These are phyloP conservation scores for Turdus rufiventris DNA, from an alignment of 2,113 vertebrate genomes.

Conservation along the genomic window DNA sequence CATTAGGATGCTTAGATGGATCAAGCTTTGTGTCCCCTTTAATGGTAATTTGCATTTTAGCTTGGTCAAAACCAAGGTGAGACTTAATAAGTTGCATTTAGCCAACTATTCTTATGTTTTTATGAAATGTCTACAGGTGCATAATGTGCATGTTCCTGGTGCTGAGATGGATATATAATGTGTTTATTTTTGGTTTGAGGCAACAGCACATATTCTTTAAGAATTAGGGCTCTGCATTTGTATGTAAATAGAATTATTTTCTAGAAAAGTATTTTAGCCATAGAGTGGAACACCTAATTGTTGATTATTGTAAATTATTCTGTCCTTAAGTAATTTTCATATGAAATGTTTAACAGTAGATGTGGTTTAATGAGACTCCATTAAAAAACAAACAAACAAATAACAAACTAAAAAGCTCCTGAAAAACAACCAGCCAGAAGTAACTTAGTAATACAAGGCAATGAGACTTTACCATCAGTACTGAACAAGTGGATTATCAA, in stretches of 20 bases:
- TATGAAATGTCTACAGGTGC: neutral
- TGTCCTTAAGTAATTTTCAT: neutral
- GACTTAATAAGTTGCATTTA: neutral
- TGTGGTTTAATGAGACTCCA: neutral
- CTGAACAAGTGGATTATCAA: neutral
- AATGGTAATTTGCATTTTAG: neutral
- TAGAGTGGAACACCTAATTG: neutral
- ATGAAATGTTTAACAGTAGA: neutral
- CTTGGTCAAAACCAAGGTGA: neutral
- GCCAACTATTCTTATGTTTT: neutral
- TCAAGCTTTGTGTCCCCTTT: neutral
- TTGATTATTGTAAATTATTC: neutral
- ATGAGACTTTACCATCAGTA: neutral
- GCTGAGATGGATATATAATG: neutral
- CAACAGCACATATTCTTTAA: neutral
- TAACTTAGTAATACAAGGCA: neutral
- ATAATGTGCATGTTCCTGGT: neutral
- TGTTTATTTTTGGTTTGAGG: neutral
- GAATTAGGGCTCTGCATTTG: neutral
- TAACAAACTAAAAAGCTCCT: neutral
- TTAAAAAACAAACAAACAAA: neutral
- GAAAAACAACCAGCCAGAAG: neutral
- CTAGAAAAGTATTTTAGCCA: neutral
- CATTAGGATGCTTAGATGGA: neutral
- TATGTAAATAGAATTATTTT: neutral